A percentile compares a stretch with the other conserved stretches of the same genome.
phyloP scores from a whole-genome alignment of 2,888 invertebrate species.

The Drosophila peninsularis region DNA sequence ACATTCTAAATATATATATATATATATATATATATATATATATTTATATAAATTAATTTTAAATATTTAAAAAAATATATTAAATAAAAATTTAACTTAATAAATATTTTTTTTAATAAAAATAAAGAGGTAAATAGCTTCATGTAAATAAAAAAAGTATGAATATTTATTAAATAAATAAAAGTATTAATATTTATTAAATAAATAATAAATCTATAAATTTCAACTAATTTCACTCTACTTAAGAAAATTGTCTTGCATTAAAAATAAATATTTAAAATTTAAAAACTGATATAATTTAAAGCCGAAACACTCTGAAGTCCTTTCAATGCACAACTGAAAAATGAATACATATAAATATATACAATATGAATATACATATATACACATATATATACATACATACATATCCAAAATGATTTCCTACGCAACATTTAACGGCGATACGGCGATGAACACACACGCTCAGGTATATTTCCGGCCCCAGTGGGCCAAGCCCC shows the following conservation, averaged over 20 bases:
- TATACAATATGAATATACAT: background rate
- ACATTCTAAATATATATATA: too few species aligned
- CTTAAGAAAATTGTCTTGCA: background rate
- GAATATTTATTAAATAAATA: too few species aligned
- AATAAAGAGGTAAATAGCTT: background rate
- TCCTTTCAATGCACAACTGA: background rate
- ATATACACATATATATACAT: background rate
- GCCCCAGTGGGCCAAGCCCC: slow-evolving; percentile 16
- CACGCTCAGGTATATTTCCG: slow-evolving; percentile 40
- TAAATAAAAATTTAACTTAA: too few species aligned
- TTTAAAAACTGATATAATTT: background rate
- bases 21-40: too few species aligned
- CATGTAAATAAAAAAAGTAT: too few species aligned
- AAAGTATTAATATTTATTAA: background rate
- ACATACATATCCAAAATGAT: slow-evolving; percentile 28
- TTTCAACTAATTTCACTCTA: too few species aligned
- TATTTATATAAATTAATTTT: too few species aligned
- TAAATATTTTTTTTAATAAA: too few species aligned
- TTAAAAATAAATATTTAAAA: background rate
- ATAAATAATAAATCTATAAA: too few species aligned
- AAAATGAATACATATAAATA: too few species aligned
- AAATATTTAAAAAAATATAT: too few species aligned
- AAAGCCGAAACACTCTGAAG: background rate
- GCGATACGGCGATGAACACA: slow-evolving; percentile 44
- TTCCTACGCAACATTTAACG: slow-evolving; percentile 69